Conservation (phyloP, 2,888 invertebrate genomes). For the Omphaloscelis lunosa region DNA sequence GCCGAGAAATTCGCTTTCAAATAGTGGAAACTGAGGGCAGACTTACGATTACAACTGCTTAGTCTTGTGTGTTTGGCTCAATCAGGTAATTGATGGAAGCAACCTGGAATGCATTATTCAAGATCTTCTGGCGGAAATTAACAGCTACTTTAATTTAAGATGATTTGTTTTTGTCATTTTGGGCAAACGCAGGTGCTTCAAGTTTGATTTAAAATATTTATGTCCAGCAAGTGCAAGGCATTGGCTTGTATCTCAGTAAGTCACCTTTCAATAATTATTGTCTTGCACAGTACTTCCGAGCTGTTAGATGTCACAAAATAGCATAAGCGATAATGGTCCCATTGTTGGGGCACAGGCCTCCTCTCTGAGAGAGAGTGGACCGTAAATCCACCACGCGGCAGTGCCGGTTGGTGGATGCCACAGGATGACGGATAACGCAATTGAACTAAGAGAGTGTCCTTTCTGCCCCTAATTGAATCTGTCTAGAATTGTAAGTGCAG, state of each 20-base stretch:
- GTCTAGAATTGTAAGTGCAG: background rate
- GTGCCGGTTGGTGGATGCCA: background rate
- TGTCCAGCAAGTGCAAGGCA: background rate
- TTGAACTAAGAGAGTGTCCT: background rate
- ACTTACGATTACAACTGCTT: slow-evolving; percentile 9
- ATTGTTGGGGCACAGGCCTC: background rate
- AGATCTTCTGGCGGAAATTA: background rate
- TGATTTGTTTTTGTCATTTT: background rate
- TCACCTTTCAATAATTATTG: background rate
- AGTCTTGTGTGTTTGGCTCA: slow-evolving; percentile 3
- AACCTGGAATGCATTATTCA: background rate
- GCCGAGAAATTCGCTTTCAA: slow-evolving; percentile 28
- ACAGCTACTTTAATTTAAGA: background rate
- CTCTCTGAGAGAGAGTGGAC: background rate
- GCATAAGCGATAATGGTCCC: background rate
- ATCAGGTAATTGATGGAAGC: background rate
- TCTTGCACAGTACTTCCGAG: background rate
- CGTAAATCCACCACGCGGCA: background rate
- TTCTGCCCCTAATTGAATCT: background rate
- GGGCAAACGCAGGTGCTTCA: background rate
- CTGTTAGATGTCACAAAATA: background rate
- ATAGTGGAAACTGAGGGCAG: background rate
- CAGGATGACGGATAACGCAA: background rate
- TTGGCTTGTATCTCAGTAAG: background rate
- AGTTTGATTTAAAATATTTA: background rate